A percentile compares a stretch with the other conserved stretches of the same genome.
Conservation (phyloP, 2,888 invertebrate species). For the Dryobotodes eremita region DNA sequence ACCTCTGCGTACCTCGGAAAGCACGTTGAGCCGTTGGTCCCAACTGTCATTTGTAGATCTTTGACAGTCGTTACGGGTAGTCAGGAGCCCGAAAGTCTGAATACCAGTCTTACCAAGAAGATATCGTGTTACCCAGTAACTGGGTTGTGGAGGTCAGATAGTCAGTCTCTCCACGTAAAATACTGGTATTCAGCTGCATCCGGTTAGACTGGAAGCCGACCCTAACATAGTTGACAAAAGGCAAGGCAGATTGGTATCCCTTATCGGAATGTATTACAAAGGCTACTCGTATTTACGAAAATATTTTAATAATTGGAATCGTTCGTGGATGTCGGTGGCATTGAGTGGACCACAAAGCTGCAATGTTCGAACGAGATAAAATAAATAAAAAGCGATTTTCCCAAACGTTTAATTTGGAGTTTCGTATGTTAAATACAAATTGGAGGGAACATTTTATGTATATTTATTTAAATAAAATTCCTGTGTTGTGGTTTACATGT, state of each 20-base stretch:
- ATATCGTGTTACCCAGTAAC: not conserved
- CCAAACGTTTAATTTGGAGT: not conserved
- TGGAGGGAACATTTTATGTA: not conserved
- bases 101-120: not conserved
- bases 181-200: not conserved
- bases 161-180: not conserved
- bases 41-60: not conserved
- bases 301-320: conserved; percentile 20
- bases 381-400: conserved; percentile 20
- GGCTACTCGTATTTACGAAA: not conserved
- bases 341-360: conserved; percentile 12
- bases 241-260: not conserved
- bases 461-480: not conserved
- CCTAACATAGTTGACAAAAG: not conserved
- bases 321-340: not conserved
- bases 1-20: not conserved
- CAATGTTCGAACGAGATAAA: conserved; percentile 8
- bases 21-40: not conserved
- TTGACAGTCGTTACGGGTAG: not conserved
- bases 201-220: not conserved
- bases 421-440: not conserved
- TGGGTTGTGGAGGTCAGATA: too few relatives aligned
- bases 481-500: not conserved
- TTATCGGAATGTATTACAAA: not conserved
- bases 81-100: not conserved